Base-by-base conservation (phyloP, 2,888 invertebrate genomes). In the Nesidiocoris tenuis region DNA sequence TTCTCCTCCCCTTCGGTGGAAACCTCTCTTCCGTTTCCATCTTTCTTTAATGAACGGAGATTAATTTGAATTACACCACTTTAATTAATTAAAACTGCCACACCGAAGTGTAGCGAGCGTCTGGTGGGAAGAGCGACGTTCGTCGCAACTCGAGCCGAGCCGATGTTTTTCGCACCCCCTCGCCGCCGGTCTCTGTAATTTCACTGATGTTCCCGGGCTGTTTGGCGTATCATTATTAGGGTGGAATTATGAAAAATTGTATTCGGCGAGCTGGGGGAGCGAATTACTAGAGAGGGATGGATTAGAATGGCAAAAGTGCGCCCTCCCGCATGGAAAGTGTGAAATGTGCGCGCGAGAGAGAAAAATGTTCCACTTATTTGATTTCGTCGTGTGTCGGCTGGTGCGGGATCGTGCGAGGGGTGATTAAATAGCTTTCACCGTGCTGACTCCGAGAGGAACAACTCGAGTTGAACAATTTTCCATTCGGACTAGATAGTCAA, bases 41-140 rank as follows among this genome's bases (percentile, higher is more conserved):
- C 61, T 59, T 59, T 57, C 70, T n/a, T 59, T 70, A 70, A 70
- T 70, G 70, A 70, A 70, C 59, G 70, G 25, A 70, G 59, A 70
- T 70, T 70, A 70, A 70, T 70, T 70, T 59, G 25, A 59, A 25
- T 70, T 59, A 59, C 54, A 39, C 57, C 70, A 59, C 61, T 70
- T 59, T 57, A 70, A 59, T 70, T 70, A 70, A 70, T 70, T 70
- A 70, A 57, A 25, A 70, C 25, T 59, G 70, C 25, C 61, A 39
- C 5, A 39, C 5, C 5, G 39, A 39, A 39, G 12, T 7, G 39
- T 39, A n/a, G 39, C 39, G 39, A 39, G 61, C 59, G 9, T 59
- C 22, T 70, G 70, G 61, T 16, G 12, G 22, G 18, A 67, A 55
- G 70, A 21, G 22, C 12, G 23, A 57, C 3, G 39, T n/a, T 18